Evolutionary conservation across 2,113 vertebrate species (phyloP), one percentile per base, ranked within the genome.

Genomic region (Mirounga angustirostris): DNA sequence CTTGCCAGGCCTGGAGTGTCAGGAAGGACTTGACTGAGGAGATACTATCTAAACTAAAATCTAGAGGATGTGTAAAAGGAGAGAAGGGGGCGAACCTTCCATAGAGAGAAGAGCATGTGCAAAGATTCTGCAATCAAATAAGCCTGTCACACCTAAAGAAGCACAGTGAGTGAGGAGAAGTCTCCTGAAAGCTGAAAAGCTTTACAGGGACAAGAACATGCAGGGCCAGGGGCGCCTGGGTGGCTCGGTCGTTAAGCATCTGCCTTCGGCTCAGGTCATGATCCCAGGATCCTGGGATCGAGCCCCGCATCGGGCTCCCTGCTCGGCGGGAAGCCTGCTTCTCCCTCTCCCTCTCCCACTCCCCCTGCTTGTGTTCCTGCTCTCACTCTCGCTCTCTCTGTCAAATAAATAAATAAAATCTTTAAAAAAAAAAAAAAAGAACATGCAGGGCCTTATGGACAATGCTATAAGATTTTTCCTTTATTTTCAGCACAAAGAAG

Each of bases 401-500:
- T 43, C 40, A 43, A 43, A 43, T 43, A 43, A 43, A 43, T 43
- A 43, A 43, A 43, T 43, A 43, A 43, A 43, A 43, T 43, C 4
- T 43, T 40, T 4, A 43, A 43, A 43, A 43, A 43, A 43, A 43
- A 43, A 43, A 43, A 43, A 4, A 43, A 94, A 89, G 36, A 36
- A 63, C 30, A 63, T 82, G 19, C 36, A 91, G 56, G 30, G 7
- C 24, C 56, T 94, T 80, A 14, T 90, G 50, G 50, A 7, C 36
- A 94, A 43, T 93, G 24, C 71, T 88, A n/a, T 80, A 33, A 11
- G 80, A 54, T 89, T 89, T 61, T 81, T 43, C 81, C 30, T 91
- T 86, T 82, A 71, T 83, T 96, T 24, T 84, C 90, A 80, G n/a
- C 58, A 90, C 56, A 83, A 16, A 89, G n/a, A 87, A 89, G 63